Conservation (phyloP, 1,140 invertebrate genomes). For the Drosophila pseudoobscura region DNA sequence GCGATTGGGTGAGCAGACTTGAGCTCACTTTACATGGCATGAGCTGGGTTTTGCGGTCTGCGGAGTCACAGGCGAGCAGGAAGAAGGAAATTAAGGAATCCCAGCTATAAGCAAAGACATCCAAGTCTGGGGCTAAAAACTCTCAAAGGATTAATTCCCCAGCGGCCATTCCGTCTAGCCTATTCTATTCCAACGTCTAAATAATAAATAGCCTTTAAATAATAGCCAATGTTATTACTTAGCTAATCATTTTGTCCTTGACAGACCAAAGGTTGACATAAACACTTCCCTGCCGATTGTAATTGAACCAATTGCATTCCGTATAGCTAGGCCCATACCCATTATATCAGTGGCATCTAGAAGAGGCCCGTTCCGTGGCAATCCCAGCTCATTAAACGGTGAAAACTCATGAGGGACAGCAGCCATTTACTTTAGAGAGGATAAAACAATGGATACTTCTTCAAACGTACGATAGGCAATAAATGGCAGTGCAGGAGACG, state of each 20-base stretch:
- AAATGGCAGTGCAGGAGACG: constrained; percentile 73
- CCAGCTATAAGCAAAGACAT: not conserved
- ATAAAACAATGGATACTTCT: constrained; percentile 42
- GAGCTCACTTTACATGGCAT: constrained; percentile 1
- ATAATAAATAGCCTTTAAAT: no score
- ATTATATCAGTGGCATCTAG: constrained; percentile 18
- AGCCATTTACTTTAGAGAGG: constrained; percentile 42
- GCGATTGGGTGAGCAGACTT: constrained; percentile 45
- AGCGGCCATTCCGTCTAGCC: not conserved
- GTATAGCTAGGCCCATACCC: constrained; percentile 14
- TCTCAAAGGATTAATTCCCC: not conserved
- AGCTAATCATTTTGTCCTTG: no score
- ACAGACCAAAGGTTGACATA: no score
- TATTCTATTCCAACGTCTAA: no score
- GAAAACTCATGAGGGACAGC: constrained; percentile 27
- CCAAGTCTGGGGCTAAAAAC: not conserved
- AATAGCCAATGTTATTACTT: no score
- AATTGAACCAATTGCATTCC: constrained; percentile 28
- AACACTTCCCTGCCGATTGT: constrained; percentile 8
- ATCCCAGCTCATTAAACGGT: constrained; percentile 46
- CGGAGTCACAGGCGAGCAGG: not conserved
- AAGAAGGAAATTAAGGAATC: not conserved
- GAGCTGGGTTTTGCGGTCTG: not conserved
- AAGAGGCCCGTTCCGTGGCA: constrained; percentile 24
- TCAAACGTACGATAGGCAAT: constrained; percentile 52